These are phyloP conservation scores for Calosoma granatense DNA, from an alignment of 1,140 invertebrate genomes.

Conservation along the genomic window DNA sequence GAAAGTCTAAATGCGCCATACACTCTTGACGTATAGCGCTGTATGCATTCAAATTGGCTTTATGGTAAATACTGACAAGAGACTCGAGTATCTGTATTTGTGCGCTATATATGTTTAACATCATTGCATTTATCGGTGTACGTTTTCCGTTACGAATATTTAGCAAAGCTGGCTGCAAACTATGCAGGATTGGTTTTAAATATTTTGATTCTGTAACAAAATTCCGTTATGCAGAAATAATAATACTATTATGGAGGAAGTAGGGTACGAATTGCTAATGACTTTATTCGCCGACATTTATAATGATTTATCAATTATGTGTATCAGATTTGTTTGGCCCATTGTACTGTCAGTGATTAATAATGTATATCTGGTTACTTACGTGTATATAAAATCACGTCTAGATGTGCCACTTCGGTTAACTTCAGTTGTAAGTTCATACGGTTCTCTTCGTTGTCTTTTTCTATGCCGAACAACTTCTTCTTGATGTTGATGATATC, in stretches of 20 bases:
- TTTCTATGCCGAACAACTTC: constrained; percentile 32
- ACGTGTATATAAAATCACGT: background rate
- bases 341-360: too few species aligned
- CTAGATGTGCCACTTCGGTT: background rate
- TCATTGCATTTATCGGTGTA: constrained; percentile 19
- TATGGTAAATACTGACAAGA: constrained; percentile 13
- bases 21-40: background rate
- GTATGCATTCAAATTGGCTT: background rate
- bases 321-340: background rate
- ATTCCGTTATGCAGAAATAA: too few species aligned
- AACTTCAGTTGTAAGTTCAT: background rate
- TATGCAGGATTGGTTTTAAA: background rate
- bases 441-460: constrained; percentile 15
- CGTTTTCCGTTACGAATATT: constrained; percentile 11
- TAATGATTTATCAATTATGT: too few species aligned
- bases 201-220: constrained; percentile 4
- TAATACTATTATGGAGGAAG: too few species aligned
- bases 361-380: background rate
- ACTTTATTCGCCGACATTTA: too few species aligned
- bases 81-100: constrained; percentile 22
- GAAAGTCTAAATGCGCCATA: background rate
- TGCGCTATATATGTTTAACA: constrained; percentile 17
- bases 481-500: constrained; percentile 48
- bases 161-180: background rate
- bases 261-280: too few species aligned